Evolutionary conservation across 2,797 vertebrate genomes (phyloP), one percentile per base, ranked within the genome.

Genomic region (Simalia tracyae): DNA sequence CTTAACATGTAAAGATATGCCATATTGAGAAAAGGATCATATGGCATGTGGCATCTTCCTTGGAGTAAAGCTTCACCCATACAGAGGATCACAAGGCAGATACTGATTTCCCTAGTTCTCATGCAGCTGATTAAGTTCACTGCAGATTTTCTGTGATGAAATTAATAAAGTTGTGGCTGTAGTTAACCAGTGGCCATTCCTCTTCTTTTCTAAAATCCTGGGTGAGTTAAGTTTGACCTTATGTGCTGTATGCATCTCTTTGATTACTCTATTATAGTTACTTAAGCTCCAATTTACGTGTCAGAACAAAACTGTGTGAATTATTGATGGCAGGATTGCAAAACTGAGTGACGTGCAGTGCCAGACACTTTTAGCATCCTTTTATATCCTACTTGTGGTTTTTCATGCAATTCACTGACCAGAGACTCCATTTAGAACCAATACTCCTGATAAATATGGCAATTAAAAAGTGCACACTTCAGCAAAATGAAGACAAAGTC

Each of bases 351-450:
- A 85, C 24, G 28, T 24, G 68, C 60, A 5, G 50, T 86, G 90
- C 66, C 57, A 87, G 54, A 26, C 28, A 84, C 91, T 81, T 93
- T 89, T 86, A 63, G 72, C 90, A 72, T 81, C 9, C 14, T 64
- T 93, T 92, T 89, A 91, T 81, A 68, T 36, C 46, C 90, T 87
- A 2, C 54, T 90, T 92, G 54, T 91, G 36, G 88, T 92, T 89
- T 94, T 93, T 89, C 50, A 1, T 88, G 88, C 91, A 92, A 89
- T 61, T 95, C 92, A 63, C 89, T 88, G 91, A 86, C 91, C 59
- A 63, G 24, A 87, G 8, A 59, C 88, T 85, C 88, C 87, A 31
- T 6, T 84, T n/a, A 81, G 66, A 90, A 59, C 63, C 86, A 24
- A 2, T 36, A 64, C 54, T 84, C 84, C 15, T 56, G 50, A 56